phyloP scores from a whole-genome alignment of 2,797 vertebrate genomes.

The Cottoperca gobio region DNA sequence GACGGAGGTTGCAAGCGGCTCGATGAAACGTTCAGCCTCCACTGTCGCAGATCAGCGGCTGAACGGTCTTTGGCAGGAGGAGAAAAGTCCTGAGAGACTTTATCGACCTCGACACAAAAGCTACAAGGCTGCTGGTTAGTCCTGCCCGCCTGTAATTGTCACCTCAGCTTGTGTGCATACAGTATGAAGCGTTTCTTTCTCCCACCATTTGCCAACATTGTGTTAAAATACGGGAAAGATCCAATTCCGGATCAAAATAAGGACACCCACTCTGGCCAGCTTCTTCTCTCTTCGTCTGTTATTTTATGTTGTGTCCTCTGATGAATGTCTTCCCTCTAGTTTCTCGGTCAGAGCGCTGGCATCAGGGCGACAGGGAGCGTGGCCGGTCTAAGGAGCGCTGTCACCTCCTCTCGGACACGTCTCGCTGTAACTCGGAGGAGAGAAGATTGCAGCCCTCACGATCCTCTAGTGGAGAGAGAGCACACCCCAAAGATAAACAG shows the following conservation, averaged over 20 bases:
- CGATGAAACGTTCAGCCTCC: slow-evolving; percentile 92
- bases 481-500: slow-evolving; percentile 88
- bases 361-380: slow-evolving; percentile 88
- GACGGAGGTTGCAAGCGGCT: slow-evolving; percentile 88
- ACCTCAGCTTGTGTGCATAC: background rate
- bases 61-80: slow-evolving; percentile 93
- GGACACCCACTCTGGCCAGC: background rate
- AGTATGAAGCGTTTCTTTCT: background rate
- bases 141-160: background rate
- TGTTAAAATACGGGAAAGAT: background rate
- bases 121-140: slow-evolving; percentile 91
- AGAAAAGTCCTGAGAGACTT: slow-evolving; percentile 93
- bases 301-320: background rate
- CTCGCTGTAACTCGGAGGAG: slow-evolving; percentile 94
- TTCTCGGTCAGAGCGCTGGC: slow-evolving; percentile 91
- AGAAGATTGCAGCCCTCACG: slow-evolving; percentile 90
- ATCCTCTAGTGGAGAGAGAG: slow-evolving; percentile 90
- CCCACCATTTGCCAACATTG: background rate
- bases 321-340: slow-evolving; percentile 72
- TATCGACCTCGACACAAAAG: slow-evolving; percentile 94
- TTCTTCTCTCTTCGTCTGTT: background rate
- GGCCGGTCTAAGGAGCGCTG: slow-evolving; percentile 95
- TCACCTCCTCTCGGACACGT: slow-evolving; percentile 91
- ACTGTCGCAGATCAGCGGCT: slow-evolving; percentile 91
- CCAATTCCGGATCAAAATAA: background rate